Conservation (phyloP, 2,113 vertebrate species). For the Regulus satrapa region DNA sequence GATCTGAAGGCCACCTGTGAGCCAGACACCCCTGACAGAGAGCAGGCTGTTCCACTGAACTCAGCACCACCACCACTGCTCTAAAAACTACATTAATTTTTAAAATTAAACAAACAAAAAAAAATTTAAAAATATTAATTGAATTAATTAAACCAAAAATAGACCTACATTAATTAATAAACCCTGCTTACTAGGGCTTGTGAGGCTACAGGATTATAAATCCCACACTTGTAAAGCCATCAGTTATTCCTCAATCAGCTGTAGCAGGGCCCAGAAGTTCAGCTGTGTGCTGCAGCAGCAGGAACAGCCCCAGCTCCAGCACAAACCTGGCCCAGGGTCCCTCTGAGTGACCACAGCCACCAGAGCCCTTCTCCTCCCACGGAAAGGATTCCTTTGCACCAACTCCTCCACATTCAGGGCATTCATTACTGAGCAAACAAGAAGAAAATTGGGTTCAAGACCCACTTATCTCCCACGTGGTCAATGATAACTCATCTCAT, state of each 20-base stretch:
- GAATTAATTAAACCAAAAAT: too few species aligned
- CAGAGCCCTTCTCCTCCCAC: rapidly evolving
- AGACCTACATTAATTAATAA: too few species aligned
- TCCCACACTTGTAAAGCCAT: background rate
- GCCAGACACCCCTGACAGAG: background rate
- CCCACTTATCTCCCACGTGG: background rate
- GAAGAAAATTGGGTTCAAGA: background rate
- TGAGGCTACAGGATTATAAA: background rate
- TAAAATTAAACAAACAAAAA: too few species aligned
- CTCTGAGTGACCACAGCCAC: background rate
- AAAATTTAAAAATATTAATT: too few species aligned
- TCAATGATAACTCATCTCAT: background rate
- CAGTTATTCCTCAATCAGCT: background rate
- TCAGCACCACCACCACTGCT: background rate
- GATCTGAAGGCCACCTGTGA: background rate
- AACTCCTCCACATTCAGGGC: background rate
- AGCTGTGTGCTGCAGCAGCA: rapidly evolving
- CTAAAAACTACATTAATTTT: background rate
- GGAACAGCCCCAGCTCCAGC: background rate
- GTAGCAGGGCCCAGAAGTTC: background rate
- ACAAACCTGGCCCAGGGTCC: too few species aligned
- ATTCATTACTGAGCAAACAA: background rate
- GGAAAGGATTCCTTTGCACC: background rate
- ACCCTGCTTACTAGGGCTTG: background rate
- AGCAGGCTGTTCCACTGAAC: background rate